Evolutionary conservation across 92 coral and sea anemone genomes (phyloP), one percentile per base, ranked within the genome.

Genomic region (Pocillopora grandis): DNA sequence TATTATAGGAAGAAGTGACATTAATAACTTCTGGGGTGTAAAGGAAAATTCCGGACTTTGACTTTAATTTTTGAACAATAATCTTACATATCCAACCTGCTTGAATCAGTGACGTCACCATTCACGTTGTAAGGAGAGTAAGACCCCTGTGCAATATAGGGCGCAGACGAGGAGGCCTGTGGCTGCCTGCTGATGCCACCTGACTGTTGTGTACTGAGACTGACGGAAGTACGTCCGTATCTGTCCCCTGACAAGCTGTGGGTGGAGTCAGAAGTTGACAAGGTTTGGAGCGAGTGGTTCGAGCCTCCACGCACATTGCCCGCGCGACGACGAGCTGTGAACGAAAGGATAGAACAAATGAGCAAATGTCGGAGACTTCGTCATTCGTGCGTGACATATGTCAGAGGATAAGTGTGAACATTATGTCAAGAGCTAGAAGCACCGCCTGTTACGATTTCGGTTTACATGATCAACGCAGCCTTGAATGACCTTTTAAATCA

Each of bases 251-350:
- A 56, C 31, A 79, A n/a, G 31, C 83, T 77, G 70, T 76, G 83
- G 23, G 85, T 80, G 12, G 92, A 86, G 65, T 93, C 97, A 11
- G 91, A 66, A 11, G 94, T 80, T 37, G 90, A 71, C 58, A 89
- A 75, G 66, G 92, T 85, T 66, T 90, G 92, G 10, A 72, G 76
- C 48, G 95, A 91, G 84, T 89, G 89, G 64, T 87, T 91, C 15
- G 93, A 81, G 58, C 92, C 81, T 31, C 97, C 97, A 66, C 95
- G 90, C 62, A 76, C 75, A 85, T 88, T 88, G 16, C 78, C 89
- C 59, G 67, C 86, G 65, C 93, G 93, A 76, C 95, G 95, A 20
- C 93, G 95, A 13, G 86, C 95, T 91, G 80, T 48, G 64, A 42
- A 76, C 55, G 10, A 71, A 71, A 49, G 23, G 56, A 13, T 6